Base-by-base conservation (phyloP, 53 echinoderm and acorn worm species). In the Glandiceps talaboti region DNA sequence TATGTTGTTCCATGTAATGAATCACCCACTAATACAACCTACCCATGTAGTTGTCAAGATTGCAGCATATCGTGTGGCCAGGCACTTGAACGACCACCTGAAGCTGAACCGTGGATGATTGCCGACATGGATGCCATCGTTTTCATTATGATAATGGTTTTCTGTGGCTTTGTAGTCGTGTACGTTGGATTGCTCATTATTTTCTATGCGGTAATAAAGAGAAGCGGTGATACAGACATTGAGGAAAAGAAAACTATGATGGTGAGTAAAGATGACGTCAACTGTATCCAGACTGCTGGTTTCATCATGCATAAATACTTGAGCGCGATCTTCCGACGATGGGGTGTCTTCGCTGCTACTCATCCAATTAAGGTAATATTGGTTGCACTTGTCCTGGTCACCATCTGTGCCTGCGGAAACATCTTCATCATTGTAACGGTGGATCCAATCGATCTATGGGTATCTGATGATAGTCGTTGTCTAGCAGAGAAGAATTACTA, bases 401-500 rank as follows among this genome's bases (percentile, higher is more conserved):
- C 77, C 26, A 84, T 33, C 1, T 33, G 87, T 27, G 75, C 87
- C 28, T 75, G 80, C 28, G 94, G 94, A 10, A 83, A 91, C 33
- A 30, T 82, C 64, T 74, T 91, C 74, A 82, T 92, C 28, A 79
- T 81, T n/a, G 84, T 95, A 72, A 90, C 92, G 1, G 92, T 92
- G 0, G 95, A 95, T 78, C 95, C 95, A 0, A 92, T 95, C 0
- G 90, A 92, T 73, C 85, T 95, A 0, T 95, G 95, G 95, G 92
- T 92, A 30, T 92, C 88, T 1, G 81, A 82, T 10, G 79, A 88
- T 14, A 95, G 95, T 74, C 86, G 92, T 28, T 90, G 90, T 1
- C 86, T 92, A 32, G 77, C 82, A 0, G 90, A 95, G 87, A 92
- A 90, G 76, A 84, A 88, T 29, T 95, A 88, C 33, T 95, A 77